These are phyloP conservation scores for Ambastaia sidthimunki DNA, from an alignment of 2,797 vertebrate genomes.

Conservation along the genomic window DNA sequence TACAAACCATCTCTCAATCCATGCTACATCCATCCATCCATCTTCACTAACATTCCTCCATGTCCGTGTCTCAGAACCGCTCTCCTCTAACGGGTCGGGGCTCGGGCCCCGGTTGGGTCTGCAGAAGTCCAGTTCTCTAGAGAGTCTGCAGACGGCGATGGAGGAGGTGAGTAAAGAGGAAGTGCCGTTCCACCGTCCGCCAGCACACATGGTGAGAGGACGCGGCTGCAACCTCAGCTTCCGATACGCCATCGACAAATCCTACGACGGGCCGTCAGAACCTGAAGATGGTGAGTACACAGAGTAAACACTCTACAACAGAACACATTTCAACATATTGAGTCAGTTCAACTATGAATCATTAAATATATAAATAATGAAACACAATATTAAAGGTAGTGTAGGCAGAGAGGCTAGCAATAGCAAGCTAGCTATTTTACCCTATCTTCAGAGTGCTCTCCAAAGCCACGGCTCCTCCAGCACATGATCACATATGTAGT, in stretches of 20 bases:
- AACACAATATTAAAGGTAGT: too few species aligned
- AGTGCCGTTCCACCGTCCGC: conserved; percentile 89
- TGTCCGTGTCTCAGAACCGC: conserved; percentile 54
- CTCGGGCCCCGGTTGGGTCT: conserved; percentile 92
- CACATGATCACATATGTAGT: too few species aligned
- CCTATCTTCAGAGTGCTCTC: too few species aligned
- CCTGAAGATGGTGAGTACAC: conserved; percentile 81
- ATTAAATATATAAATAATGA: not conserved
- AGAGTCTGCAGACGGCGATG: conserved; percentile 93
- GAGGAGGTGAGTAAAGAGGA: conserved; percentile 85
- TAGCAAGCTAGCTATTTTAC: too few species aligned
- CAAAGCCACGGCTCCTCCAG: too few species aligned
- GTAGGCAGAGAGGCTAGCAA: too few species aligned
- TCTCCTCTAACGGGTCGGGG: conserved; percentile 65
- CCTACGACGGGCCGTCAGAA: conserved; percentile 90
- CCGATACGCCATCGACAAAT: conserved; percentile 93
- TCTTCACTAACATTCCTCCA: conserved; percentile 14
- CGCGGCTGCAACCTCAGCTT: conserved; percentile 94
- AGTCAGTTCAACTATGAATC: not conserved
- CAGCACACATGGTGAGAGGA: conserved; percentile 86
- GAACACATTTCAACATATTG: not conserved
- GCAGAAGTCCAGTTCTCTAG: conserved; percentile 95
- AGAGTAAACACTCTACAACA: not conserved
- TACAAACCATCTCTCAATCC: not conserved
- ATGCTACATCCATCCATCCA: not conserved